Percentiles rank a stretch among this genome's conserved stretches.
Conservation (phyloP, 1,140 invertebrate species). For the Papilio dardanus region DNA sequence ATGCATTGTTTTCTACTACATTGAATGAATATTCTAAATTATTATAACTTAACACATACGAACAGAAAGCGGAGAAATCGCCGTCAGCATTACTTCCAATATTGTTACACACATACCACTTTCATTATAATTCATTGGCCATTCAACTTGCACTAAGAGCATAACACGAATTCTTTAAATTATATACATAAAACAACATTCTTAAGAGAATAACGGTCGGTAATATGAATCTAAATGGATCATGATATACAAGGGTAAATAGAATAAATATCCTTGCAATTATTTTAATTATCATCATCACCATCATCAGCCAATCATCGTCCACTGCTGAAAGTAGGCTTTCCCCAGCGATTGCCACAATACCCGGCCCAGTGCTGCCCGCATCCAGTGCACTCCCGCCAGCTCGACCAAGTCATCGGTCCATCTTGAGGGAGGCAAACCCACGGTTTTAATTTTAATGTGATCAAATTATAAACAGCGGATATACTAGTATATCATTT, state of each 20-base stretch:
- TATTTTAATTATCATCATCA: no score
- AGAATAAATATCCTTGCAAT: neutral
- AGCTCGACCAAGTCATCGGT: no score
- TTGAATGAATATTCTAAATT: slow-evolving; percentile 14
- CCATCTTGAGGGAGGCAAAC: no score
- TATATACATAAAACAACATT: neutral
- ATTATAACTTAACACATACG: slow-evolving; percentile 15
- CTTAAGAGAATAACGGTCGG: neutral
- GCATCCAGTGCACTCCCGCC: no score
- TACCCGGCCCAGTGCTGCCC: no score
- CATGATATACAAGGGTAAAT: neutral
- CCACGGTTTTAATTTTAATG: no score
- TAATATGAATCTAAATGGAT: neutral
- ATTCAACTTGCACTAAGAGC: slow-evolving; percentile 33
- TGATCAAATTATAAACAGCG: no score
- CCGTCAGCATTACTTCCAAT: slow-evolving; percentile 35
- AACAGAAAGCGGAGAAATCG: slow-evolving; percentile 51
- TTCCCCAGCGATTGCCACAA: no score
- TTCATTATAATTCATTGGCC: slow-evolving; percentile 37
- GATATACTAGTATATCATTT: no score
- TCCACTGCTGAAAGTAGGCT: no score
- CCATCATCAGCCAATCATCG: no score
- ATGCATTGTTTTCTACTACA: slow-evolving; percentile 10
- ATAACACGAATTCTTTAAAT: slow-evolving; percentile 18
- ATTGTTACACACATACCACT: slow-evolving; percentile 34